These are phyloP conservation scores for Dicyrtomina minuta DNA, from an alignment of 2,888 invertebrate genomes.

Conservation along the genomic window DNA sequence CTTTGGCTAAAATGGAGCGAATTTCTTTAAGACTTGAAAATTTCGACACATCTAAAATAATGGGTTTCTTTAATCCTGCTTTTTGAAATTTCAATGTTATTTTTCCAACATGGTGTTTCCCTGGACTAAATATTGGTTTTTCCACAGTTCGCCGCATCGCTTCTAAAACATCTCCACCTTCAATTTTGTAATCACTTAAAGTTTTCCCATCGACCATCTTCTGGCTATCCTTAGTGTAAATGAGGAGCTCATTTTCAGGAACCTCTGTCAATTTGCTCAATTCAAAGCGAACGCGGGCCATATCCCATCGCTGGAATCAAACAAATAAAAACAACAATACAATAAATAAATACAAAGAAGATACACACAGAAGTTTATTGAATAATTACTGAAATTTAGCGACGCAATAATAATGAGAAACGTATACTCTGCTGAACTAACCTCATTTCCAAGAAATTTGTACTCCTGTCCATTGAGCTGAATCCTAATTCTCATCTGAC, in stretches of 20 bases:
- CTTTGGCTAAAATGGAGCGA: no score
- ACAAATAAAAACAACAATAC: no score
- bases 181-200: not conserved
- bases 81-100: no score
- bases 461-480: not conserved
- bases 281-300: not conserved
- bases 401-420: not conserved
- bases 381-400: no score
- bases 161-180: not conserved
- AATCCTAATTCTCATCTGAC: conserved; percentile 3
- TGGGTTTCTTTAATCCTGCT: no score
- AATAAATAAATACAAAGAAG: no score
- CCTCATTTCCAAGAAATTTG: conserved; percentile 12
- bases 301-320: conserved; percentile 18
- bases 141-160: not conserved
- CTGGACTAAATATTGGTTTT: no score
- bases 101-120: no score
- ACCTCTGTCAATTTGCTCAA: conserved; percentile 1
- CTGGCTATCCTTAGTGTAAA: not conserved
- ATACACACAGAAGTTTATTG: no score
- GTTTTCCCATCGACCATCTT: conserved; percentile 17
- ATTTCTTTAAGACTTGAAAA: no score
- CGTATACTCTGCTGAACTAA: not conserved
- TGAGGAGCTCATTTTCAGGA: no score
- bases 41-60: no score